Percentiles rank a stretch among this genome's conserved stretches.
phyloP scores from a whole-genome alignment of 1,140 invertebrate species.

The Argopecten irradians region DNA sequence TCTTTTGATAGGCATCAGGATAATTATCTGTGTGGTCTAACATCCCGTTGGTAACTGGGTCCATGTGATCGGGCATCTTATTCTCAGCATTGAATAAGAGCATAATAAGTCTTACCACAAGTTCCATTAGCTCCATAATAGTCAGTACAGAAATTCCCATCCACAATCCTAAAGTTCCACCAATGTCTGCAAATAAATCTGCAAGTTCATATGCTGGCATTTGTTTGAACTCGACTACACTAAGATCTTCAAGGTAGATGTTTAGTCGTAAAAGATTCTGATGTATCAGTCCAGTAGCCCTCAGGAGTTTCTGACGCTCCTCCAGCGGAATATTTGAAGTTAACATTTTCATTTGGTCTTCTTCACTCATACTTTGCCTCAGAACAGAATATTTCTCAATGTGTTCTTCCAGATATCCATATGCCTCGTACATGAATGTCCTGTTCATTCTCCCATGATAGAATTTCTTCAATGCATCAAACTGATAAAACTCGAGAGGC shows the following conservation, averaged over 20 bases:
- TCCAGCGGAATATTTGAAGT: conserved; percentile 33
- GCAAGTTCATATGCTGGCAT: conserved; percentile 71
- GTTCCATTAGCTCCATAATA: conserved; percentile 72
- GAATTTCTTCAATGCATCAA: conserved; percentile 62
- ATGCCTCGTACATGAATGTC: conserved; percentile 65
- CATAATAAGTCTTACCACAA: conserved; percentile 65
- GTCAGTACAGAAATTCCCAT: conserved; percentile 74
- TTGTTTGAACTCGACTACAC: conserved; percentile 71
- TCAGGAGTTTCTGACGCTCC: conserved; percentile 42
- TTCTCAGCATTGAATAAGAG: conserved; percentile 69
- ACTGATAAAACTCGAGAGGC: conserved; percentile 72
- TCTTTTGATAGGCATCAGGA: conserved; percentile 33
- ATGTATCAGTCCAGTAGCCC: conserved; percentile 67
- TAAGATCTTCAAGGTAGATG: conserved; percentile 72
- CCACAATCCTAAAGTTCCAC: conserved; percentile 73
- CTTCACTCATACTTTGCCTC: conserved; percentile 37
- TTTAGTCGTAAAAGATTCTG: conserved; percentile 72
- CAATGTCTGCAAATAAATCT: conserved; percentile 73
- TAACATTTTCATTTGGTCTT: conserved; percentile 25
- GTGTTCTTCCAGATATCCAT: conserved; percentile 50
- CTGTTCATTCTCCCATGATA: conserved; percentile 56
- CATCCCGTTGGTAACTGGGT: conserved; percentile 41
- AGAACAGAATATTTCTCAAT: conserved; percentile 42
- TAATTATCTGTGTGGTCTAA: conserved; percentile 31
- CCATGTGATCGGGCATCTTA: conserved; percentile 50